A percentile compares a stretch with the other conserved stretches of the same genome.
Evolutionary conservation across 2,888 invertebrate genomes (phyloP).

Genomic region (Sesia apiformis): DNA sequence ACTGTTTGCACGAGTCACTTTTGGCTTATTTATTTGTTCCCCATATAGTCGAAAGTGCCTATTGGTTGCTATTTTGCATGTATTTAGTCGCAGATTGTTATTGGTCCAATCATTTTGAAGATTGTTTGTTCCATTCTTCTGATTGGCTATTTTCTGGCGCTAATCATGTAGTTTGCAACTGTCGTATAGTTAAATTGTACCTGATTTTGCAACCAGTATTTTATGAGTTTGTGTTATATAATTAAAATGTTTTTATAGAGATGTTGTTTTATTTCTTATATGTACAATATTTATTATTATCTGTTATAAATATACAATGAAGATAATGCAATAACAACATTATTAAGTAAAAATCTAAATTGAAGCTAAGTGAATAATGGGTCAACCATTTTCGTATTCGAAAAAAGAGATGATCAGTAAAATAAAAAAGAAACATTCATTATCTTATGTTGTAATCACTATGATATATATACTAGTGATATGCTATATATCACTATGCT

Average conservation of each 20-base stretch:
- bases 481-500: too few species aligned
- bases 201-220: neutral
- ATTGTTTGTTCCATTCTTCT: slow-evolving; percentile 35
- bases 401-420: too few species aligned
- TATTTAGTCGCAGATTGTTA: slow-evolving; percentile 11
- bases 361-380: too few species aligned
- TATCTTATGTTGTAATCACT: too few species aligned
- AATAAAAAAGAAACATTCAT: too few species aligned
- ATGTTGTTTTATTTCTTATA: neutral
- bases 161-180: neutral
- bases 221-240: neutral
- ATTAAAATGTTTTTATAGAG: neutral
- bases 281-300: too few species aligned
- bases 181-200: neutral
- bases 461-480: too few species aligned
- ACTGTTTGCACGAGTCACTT: slow-evolving; percentile 21
- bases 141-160: slow-evolving; percentile 6
- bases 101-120: slow-evolving; percentile 18
- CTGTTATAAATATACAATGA: too few species aligned
- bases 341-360: too few species aligned
- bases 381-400: too few species aligned
- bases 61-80: slow-evolving; percentile 7
- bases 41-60: slow-evolving; percentile 40
- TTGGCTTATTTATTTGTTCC: slow-evolving; percentile 59
- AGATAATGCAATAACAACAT: too few species aligned